Percentiles rank a stretch among this genome's conserved stretches.
Conservation (phyloP, 1,140 invertebrate species). For the Dolichoris vasculosae region DNA sequence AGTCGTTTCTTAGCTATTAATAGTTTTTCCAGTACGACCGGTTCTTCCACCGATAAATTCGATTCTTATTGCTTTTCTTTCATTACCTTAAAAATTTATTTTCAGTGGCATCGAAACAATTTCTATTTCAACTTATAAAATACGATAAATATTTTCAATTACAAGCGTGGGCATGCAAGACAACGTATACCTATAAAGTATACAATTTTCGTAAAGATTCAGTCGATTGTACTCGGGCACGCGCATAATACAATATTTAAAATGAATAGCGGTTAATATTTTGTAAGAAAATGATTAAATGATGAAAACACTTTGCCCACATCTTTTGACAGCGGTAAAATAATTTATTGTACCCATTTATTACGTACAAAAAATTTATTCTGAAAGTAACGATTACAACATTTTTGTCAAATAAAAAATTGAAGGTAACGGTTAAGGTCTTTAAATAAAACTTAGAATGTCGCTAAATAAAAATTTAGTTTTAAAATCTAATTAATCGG, state of each 20-base stretch:
- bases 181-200: too few relatives aligned
- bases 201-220: too few relatives aligned
- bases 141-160: neutral
- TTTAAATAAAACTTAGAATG: neutral
- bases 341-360: neutral
- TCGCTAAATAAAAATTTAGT: neutral
- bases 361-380: neutral
- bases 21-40: neutral
- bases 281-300: too few relatives aligned
- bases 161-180: too few relatives aligned
- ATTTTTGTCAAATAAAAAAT: neutral
- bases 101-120: neutral
- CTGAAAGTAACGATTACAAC: neutral
- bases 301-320: neutral
- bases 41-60: neutral
- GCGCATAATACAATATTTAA: too few relatives aligned
- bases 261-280: too few relatives aligned
- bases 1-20: neutral
- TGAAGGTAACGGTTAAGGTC: neutral
- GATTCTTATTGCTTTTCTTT: neutral
- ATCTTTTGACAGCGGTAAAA: neutral
- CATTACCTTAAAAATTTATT: neutral
- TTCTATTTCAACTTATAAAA: neutral
- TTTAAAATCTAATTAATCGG: neutral
- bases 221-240: too few relatives aligned